Conservation (phyloP, 2,888 invertebrate genomes). For the Tenthredo distinguenda region DNA sequence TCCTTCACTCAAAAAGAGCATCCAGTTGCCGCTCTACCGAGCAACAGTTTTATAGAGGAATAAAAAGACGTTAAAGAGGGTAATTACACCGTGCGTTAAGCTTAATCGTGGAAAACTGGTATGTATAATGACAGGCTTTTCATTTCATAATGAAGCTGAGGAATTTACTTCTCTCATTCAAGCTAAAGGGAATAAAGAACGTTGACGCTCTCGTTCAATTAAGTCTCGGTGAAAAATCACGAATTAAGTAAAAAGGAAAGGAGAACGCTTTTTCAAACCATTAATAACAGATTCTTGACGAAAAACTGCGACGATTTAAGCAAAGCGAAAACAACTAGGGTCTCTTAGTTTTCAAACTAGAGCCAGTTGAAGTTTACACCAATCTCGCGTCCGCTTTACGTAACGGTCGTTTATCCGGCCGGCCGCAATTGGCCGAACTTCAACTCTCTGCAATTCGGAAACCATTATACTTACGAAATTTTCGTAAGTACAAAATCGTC, state of each 20-base stretch:
- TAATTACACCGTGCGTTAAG: slow-evolving; percentile 29
- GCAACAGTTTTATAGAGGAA: slow-evolving; percentile 38
- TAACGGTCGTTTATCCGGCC: not conserved
- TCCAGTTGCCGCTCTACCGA: not conserved
- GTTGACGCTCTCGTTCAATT: not conserved
- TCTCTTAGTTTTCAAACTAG: slow-evolving; percentile 1
- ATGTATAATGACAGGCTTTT: slow-evolving; percentile 28
- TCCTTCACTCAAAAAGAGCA: not conserved
- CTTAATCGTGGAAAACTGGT: slow-evolving; percentile 1
- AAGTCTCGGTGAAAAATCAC: not conserved
- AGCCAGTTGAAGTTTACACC: slow-evolving; percentile 2
- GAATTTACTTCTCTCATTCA: not conserved
- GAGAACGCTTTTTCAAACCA: not conserved
- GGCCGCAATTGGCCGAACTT: not conserved
- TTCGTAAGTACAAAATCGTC: not conserved
- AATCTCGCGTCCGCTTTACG: not conserved
- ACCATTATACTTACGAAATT: not conserved
- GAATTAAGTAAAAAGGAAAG: not conserved
- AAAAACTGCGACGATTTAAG: not conserved
- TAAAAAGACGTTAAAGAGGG: slow-evolving; percentile 35
- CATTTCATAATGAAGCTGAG: not conserved
- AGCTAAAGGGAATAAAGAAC: not conserved
- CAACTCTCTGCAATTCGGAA: not conserved
- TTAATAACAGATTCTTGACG: not conserved
- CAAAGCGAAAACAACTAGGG: not conserved